Evolutionary conservation across 2,797 vertebrate species (phyloP), one percentile per base, ranked within the genome.

Genomic region (Liasis olivaceus): DNA sequence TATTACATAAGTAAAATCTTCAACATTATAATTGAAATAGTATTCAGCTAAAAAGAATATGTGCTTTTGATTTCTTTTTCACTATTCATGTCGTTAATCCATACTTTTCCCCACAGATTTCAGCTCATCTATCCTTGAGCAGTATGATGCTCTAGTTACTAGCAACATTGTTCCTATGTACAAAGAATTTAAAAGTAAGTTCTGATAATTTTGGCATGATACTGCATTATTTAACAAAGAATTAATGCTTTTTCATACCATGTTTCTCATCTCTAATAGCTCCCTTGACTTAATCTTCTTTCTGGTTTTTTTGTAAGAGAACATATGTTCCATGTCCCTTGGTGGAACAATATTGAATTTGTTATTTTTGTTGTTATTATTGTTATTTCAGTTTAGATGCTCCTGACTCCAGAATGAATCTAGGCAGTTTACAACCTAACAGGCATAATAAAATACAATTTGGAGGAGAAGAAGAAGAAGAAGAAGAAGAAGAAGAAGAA

Each of bases 161-260:
- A 99, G 98, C 97, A 99, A 99, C 97, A 98, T 99, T 96, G 98
- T 98, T 56, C 99, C 99, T 1, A 99, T 99, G 99, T 99, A 98
- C 94, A 93, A 95, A 59, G 97, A 97, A 90, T 99, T 99, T 95
- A 98, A 95, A 98, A 98, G 99, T 99, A 97, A 97, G 98, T 96
- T 92, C 84, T 88, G 47, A 51, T 66, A 14, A 56, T 42, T 42
- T 66, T 54, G 42, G 54, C 28, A 17, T 28, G 26, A 72, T 62
- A 51, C 4, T 90, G 54, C n/a, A 36, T 88, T 89, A 12, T 84
- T 85, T 64, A 42, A 26, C 8, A 84, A 62, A 84, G 3, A 81
- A 42, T 13, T 11, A 3, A 51, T 77, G 56, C 20, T 87, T 90
- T 72, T 20, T 36, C 36, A 2, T 31, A 3, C 4, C 84, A n/a